Conservation (phyloP, 1,140 invertebrate species). For the Neodiprion lecontei region DNA sequence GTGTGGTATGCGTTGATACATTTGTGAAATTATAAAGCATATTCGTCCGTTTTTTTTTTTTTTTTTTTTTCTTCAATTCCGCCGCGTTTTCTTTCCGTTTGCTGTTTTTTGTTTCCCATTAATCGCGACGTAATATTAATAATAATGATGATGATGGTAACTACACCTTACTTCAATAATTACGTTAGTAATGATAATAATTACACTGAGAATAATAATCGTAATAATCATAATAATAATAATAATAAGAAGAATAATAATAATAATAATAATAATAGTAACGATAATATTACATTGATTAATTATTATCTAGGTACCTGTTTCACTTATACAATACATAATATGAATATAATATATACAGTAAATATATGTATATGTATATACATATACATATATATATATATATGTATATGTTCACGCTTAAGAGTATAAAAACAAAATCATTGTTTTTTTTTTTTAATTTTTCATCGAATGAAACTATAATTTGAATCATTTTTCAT, state of each 20-base stretch:
- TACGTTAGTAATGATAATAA: too few species aligned
- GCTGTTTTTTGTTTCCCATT: conserved; percentile 5
- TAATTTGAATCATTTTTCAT: too few species aligned
- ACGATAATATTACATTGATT: conserved; percentile 35
- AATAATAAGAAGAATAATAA: neutral
- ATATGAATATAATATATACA: neutral
- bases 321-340: conserved; percentile 3
- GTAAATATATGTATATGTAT: neutral
- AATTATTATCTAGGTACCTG: conserved; percentile 34
- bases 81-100: neutral
- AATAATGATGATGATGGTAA: too few species aligned
- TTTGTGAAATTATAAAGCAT: neutral
- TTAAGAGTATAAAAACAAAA: neutral
- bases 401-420: neutral
- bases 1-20: too few species aligned
- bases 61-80: conserved; percentile 19
- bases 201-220: neutral
- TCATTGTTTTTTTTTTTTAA: neutral
- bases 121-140: neutral
- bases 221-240: too few species aligned
- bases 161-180: too few species aligned
- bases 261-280: neutral
- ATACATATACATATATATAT: neutral
- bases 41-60: neutral
- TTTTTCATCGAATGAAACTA: neutral